Conservation (phyloP, 64 coral and sea anemone genomes). For the Astreopora myriophthalma region DNA sequence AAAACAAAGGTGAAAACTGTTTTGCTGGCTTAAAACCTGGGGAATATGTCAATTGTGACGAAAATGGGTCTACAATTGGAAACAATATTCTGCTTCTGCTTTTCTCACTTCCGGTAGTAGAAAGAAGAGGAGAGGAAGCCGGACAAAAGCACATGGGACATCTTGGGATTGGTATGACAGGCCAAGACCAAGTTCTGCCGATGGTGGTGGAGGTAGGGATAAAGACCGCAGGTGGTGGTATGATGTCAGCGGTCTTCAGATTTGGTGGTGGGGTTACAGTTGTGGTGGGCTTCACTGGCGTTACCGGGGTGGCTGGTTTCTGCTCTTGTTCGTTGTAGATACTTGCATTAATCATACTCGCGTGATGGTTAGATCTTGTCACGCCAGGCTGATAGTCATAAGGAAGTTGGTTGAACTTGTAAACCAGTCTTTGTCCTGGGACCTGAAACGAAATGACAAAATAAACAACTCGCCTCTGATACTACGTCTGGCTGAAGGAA, state of each 20-base stretch:
- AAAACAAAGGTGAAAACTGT: neutral
- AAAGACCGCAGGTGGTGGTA: no score
- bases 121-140: neutral
- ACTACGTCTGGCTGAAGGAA: no score
- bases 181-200: no score
- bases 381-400: constrained; percentile 71
- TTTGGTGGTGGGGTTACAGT: no score
- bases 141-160: no score
- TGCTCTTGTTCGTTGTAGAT: neutral
- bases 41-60: neutral
- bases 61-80: neutral
- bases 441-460: constrained; percentile 73
- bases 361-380: neutral
- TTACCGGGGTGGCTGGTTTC: neutral
- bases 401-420: constrained; percentile 93
- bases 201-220: no score
- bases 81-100: constrained; percentile 1
- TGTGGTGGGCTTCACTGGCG: no score
- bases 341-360: no score
- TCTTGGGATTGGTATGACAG: no score
- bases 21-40: neutral
- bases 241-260: no score
- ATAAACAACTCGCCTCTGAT: neutral
- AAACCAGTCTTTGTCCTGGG: constrained; percentile 82
- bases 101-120: no score